These are phyloP conservation scores for Globodera ellingtonae DNA, from an alignment of 1,140 invertebrate genomes.

Conservation along the genomic window DNA sequence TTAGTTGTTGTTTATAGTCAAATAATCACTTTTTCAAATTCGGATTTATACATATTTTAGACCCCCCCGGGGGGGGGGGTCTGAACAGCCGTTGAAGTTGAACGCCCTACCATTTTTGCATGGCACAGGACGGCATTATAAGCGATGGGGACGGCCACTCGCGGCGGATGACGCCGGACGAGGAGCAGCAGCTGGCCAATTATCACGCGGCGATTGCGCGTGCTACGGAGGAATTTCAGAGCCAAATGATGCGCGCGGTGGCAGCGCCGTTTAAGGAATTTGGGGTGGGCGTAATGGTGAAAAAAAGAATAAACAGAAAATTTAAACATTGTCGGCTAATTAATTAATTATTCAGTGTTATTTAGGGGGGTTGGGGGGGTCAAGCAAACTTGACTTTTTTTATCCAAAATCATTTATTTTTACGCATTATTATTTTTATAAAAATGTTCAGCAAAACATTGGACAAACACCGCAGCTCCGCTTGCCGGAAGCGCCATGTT, in stretches of 20 bases:
- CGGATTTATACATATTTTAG: too few relatives aligned
- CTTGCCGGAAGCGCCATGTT: background rate
- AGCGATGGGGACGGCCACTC: conserved; percentile 18
- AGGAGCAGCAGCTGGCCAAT: background rate
- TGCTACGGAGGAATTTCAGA: conserved; percentile 17
- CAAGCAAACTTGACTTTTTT: background rate
- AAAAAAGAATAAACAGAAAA: too few relatives aligned
- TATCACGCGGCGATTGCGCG: conserved; percentile 13
- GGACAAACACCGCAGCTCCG: background rate
- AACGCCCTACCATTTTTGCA: background rate
- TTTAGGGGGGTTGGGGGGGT: background rate
- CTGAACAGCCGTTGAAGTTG: too few relatives aligned
- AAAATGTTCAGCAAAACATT: background rate
- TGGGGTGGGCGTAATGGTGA: background rate
- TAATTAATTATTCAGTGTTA: background rate
- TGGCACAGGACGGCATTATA: background rate
- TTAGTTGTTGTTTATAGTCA: background rate
- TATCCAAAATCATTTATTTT: too few relatives aligned
- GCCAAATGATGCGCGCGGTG: conserved; percentile 15
- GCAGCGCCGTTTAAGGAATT: conserved; percentile 23
- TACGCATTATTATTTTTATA: background rate
- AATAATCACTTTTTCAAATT: background rate
- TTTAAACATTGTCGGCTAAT: too few relatives aligned
- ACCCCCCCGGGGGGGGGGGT: too few relatives aligned
- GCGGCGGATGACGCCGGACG: background rate